Conservation (phyloP, 2,888 invertebrate genomes). For the Scaptomyza parva region DNA sequence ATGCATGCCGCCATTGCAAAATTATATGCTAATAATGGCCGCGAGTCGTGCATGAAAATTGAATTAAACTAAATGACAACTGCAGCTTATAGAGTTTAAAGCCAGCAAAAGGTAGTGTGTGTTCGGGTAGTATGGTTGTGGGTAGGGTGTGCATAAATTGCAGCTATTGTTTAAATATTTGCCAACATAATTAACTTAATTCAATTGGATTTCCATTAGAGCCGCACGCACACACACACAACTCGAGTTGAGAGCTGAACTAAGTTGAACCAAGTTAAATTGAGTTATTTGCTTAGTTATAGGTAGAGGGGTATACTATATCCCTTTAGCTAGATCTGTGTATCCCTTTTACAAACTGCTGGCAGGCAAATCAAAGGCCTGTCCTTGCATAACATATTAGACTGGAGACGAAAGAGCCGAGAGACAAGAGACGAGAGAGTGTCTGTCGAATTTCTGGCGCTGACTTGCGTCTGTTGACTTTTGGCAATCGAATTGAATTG, state of each 20-base stretch:
- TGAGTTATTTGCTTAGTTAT: conserved; percentile 73
- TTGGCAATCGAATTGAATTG: conserved; percentile 70
- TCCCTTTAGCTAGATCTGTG: conserved; percentile 1
- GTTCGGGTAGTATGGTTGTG: conserved; percentile 6
- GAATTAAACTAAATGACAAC: conserved; percentile 70
- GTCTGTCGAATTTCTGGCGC: conserved; percentile 18
- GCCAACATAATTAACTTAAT: conserved; percentile 85
- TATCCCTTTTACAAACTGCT: conserved; percentile 9
- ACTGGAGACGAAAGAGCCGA: conserved; percentile 41
- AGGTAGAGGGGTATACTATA: conserved; percentile 56
- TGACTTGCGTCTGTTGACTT: conserved; percentile 73
- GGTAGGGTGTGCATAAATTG: conserved; percentile 68
- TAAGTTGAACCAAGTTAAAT: conserved; percentile 3
- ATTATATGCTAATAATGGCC: conserved; percentile 64
- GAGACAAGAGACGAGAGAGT: conserved; percentile 32
- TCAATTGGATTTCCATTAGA: conserved; percentile 84
- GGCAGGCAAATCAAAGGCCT: conserved; percentile 64
- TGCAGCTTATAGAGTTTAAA: conserved; percentile 36
- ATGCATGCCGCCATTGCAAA: conserved; percentile 43
- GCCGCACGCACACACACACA: conserved; percentile 60
- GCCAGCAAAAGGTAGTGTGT: neutral
- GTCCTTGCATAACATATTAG: conserved; percentile 72
- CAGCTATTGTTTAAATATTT: conserved; percentile 84
- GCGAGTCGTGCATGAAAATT: conserved; percentile 68
- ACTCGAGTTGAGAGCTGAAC: conserved; percentile 22